Base-by-base conservation (phyloP, 2,888 invertebrate genomes). In the Morpho deidamia region DNA sequence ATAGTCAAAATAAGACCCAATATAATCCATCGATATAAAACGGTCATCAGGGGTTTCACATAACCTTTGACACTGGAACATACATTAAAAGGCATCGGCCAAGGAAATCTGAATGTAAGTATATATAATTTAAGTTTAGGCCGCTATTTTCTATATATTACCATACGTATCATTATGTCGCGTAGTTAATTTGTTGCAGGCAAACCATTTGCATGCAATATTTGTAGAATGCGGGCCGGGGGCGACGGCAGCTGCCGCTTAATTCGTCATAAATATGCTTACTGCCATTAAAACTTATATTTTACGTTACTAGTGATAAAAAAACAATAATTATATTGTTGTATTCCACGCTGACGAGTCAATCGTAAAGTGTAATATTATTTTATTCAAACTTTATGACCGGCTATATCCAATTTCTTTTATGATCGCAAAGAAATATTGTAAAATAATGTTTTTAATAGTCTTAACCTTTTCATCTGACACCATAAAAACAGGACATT, bases 71-170 rank as follows among this genome's bases (percentile, higher is more conserved):
- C 48, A 58, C 14, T 44, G 45, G 59, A 58, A 55, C 51, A 12
- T 53, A 58, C 55, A 53, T 51, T 59, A 61, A 60, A 51, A 51
- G 32, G 37, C 51, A 46, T 32, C 38, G 46, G 37, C 55, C 62
- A 62, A 65, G 65, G 61, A 64, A 63, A 65, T 61, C 66, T 44
- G 50, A 56, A 58, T 44, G 37, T 44, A 52, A 51, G 41, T 52
- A 51, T 11, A 40, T 57, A 39, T 56, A 64, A 65, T 64, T 61
- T 63, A 61, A 53, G 59, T 56, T 55, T 55, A 55, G 53, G 56
- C 9, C 37, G 43, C 39, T 14, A 44, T 46, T 59, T 44, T 35
- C 10, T 1, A 10, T 44, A 35, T 44, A 23, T 43, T 32, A 11
- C 35, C 44, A 42, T 42, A 37, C 8, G 37, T 37, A 10, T 37